Conservation (phyloP, 2,888 invertebrate genomes). For the Leptinotarsa tumamoca region DNA sequence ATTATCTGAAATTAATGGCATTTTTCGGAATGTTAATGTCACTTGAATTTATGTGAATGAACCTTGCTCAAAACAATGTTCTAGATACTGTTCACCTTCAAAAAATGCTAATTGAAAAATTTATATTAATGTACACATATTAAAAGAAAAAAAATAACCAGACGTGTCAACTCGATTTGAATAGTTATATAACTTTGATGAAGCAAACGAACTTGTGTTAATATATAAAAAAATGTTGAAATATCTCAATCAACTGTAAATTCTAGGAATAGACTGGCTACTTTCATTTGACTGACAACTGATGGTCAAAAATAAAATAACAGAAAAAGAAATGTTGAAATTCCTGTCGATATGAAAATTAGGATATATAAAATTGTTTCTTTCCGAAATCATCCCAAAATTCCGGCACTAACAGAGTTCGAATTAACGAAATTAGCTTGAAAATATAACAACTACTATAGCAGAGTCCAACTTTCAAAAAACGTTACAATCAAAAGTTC, state of each 20-base stretch:
- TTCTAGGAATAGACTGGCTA: background rate
- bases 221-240: background rate
- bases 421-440: too few relatives aligned
- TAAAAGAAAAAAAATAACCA: background rate
- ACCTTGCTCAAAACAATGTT: constrained; percentile 37
- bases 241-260: background rate
- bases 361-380: too few relatives aligned
- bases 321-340: too few relatives aligned
- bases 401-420: too few relatives aligned
- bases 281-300: background rate
- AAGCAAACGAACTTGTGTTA: background rate
- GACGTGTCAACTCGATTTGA: constrained; percentile 3
- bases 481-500: too few relatives aligned
- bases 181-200: constrained; percentile 10
- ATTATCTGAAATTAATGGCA: constrained; percentile 7
- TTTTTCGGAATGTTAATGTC: constrained; percentile 39
- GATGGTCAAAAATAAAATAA: too few relatives aligned
- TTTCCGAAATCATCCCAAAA: too few relatives aligned
- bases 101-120: constrained; percentile 43
- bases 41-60: constrained; percentile 45
- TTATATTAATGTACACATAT: constrained; percentile 32
- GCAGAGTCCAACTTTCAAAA: too few relatives aligned
- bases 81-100: constrained; percentile 47
- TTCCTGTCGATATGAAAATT: too few relatives aligned
- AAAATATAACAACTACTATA: too few relatives aligned